phyloP scores from a whole-genome alignment of 2,888 invertebrate species.

The Mystacides longicornis region DNA sequence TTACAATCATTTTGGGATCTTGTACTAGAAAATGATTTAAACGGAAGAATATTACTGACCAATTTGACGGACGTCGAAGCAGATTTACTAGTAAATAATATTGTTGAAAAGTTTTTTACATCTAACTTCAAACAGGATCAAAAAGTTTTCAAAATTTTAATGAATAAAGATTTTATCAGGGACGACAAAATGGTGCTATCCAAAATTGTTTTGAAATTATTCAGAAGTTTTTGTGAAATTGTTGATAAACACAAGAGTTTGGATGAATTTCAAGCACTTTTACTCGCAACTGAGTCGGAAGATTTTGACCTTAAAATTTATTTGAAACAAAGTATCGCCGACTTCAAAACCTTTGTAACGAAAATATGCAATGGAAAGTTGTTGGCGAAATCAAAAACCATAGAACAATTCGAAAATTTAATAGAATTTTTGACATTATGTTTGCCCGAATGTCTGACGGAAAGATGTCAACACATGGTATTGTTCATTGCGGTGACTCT shows the following conservation, averaged over 20 bases:
- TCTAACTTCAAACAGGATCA: conserved; percentile 27
- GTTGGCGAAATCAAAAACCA: conserved; percentile 26
- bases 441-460: conserved; percentile 38
- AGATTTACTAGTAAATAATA: conserved; percentile 36
- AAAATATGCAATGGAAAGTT: conserved; percentile 19
- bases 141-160: conserved; percentile 23
- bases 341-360: conserved; percentile 30
- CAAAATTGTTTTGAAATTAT: conserved; percentile 35
- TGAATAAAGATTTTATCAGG: conserved; percentile 31
- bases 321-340: conserved; percentile 32
- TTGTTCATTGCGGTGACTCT: conserved; percentile 37
- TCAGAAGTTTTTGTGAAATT: conserved; percentile 34
- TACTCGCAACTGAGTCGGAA: conserved; percentile 34
- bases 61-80: conserved; percentile 34
- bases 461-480: conserved; percentile 38
- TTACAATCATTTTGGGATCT: conserved; percentile 30
- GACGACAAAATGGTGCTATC: conserved; percentile 36
- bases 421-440: conserved; percentile 36
- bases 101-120: conserved; percentile 33
- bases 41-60: conserved; percentile 33
- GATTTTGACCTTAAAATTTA: conserved; percentile 35
- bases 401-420: conserved; percentile 30
- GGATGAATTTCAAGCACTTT: conserved; percentile 27
- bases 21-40: conserved; percentile 31
- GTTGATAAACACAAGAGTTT: conserved; percentile 33